A percentile compares a stretch with the other conserved stretches of the same genome.
Conservation (phyloP, 2,888 invertebrate genomes). For the Cataglyphis albicans region DNA sequence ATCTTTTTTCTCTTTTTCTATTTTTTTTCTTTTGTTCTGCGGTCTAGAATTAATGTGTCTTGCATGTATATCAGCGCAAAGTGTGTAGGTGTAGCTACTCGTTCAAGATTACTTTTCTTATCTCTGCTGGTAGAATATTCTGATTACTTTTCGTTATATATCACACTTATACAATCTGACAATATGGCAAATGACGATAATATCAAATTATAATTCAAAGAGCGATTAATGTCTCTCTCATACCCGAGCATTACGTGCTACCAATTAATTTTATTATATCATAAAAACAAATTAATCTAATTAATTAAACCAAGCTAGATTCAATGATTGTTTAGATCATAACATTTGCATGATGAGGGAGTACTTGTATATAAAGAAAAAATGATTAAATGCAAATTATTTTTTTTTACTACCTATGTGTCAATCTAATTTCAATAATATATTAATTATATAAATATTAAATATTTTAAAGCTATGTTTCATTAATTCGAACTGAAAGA, state of each 20-base stretch:
- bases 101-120: conserved; percentile 18
- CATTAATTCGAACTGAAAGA: not conserved
- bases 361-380: conserved; percentile 1
- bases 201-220: conserved; percentile 2
- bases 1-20: not conserved
- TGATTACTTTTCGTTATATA: not conserved
- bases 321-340: not conserved
- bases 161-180: conserved; percentile 1
- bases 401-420: not conserved
- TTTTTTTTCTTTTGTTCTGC: conserved; percentile 3
- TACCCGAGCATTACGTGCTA: not conserved
- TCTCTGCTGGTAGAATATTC: not conserved
- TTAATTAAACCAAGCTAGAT: not conserved
- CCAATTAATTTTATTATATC: not conserved
- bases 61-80: conserved; percentile 2
- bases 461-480: not conserved
- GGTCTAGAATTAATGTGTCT: not conserved
- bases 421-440: not conserved
- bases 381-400: not conserved
- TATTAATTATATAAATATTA: not conserved
- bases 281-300: not conserved
- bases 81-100: not conserved
- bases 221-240: not conserved
- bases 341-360: not conserved
- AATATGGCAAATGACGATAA: not conserved